Base-by-base conservation (phyloP, 2,888 invertebrate species). In the Sphaerophoria taeniata region DNA sequence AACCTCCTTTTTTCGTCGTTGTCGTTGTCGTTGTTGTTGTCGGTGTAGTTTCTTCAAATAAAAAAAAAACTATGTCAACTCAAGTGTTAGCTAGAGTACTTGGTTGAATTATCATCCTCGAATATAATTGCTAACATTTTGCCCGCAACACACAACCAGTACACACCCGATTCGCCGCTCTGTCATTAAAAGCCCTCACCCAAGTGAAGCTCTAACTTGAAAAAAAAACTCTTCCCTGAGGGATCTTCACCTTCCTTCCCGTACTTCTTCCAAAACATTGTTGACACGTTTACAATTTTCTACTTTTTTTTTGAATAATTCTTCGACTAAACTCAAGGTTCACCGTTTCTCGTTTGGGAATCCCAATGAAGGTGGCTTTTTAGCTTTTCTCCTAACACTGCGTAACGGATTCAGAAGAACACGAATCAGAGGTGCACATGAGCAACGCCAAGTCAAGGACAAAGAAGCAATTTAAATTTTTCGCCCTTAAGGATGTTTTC, bases 391-490 rank as follows among this genome's bases (percentile, higher is more conserved):
- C 51, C 33, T 65, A 14, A 12, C 12, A 14, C 49, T 69, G 70
- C 63, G 70, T 70, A 49, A 63, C 43, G 36, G 14, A 60, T 33
- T 33, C 31, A 43, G 47, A 7, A 31, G 47, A 24, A 24, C 24
- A 24, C 24, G 24, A 56, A 51, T 9, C 70, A 36, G 65, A 72
- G 33, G 61, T 49, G 63, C 78, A 83, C 74, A 79, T 80, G 63
- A 85, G 53, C 67, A 85, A 56, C 72, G 61, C 76, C 76, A 76
- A 85, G 84, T 85, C 84, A 85, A 85, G 84, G 84, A 85, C 84
- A 85, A 85, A 80, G 84, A 76, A 85, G 80, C 84, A 85, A 85
- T 85, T 85, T 85, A 76, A 72, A 80, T 80, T 76, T 80, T 69
- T 67, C 72, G 49, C 69, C 80, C 80, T 75, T 69, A 76, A 80